Base-by-base conservation (phyloP, 2,888 invertebrate genomes). In the Trisateles emortualis region DNA sequence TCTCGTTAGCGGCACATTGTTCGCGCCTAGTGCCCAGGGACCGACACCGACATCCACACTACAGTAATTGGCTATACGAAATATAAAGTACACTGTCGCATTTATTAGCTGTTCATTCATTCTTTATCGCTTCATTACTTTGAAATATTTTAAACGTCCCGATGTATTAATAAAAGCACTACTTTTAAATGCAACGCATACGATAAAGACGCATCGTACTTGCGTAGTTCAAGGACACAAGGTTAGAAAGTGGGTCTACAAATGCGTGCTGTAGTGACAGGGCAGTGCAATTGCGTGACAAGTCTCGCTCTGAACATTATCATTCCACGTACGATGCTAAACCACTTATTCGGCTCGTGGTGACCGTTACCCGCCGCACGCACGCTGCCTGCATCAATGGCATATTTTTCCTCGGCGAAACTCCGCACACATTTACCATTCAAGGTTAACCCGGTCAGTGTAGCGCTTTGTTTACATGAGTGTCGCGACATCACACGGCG, bases 391-490 rank as follows among this genome's bases (percentile, higher is more conserved):
- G 90, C 90, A 88, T 90, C 90, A 90, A 90, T 91, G 91, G 86
- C 90, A 90, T 87, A 91, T 91, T 92, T 92, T 91, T 90, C 86
- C 86, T 79, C 78, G 75, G 88, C 87, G 87, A 90, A 90, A 91
- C 88, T 88, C 81, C 76, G 83, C 83, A 76, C 85, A 88, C 88
- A 89, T 90, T 91, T 90, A 85, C 89, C 88, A 91, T 91, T 90
- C 87, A 90, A 86, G 86, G 89, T 80, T 92, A 90, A 92, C 92
- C 91, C 88, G 92, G 92, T 92, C 89, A 92, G 82, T 83, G 82
- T 77, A 81, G 76, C 80, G 86, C 86, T 87, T 91, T 91, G 89
- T 91, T 87, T 88, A 87, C 86, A 83, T 76, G 81, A 82, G 68
- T 74, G 81, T 79, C 76, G 76, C 78, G 76, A 78, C 75, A 75